Evolutionary conservation across 2,888 invertebrate genomes (phyloP).

Genomic region (Pachliopta kotzebuea): DNA sequence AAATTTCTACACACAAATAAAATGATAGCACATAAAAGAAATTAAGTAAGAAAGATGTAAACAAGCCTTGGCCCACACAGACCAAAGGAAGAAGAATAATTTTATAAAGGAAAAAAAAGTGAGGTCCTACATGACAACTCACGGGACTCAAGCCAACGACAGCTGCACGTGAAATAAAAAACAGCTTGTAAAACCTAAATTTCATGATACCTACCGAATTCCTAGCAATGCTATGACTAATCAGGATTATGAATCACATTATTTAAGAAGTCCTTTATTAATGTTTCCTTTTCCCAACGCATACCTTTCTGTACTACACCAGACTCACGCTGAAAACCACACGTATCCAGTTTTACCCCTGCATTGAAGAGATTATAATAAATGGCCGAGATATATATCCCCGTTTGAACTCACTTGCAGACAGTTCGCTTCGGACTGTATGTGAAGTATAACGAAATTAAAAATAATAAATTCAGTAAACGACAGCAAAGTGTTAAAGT

Average conservation of each 20-base stretch:
- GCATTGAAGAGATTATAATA: slow-evolving; percentile 43
- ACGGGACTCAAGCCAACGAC: too few relatives aligned
- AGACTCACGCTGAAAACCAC: slow-evolving; percentile 38
- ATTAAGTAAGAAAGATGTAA: too few relatives aligned
- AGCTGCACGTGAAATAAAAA: too few relatives aligned
- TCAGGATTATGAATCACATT: slow-evolving; percentile 1
- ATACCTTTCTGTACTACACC: slow-evolving; percentile 30
- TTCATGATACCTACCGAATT: neutral
- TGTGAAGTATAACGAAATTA: slow-evolving; percentile 37
- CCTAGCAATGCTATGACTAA: neutral
- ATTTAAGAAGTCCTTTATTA: slow-evolving; percentile 37
- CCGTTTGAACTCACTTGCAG: slow-evolving; percentile 36
- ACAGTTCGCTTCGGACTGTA: slow-evolving; percentile 46
- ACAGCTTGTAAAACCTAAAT: neutral
- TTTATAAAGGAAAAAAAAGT: too few relatives aligned
- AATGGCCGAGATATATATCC: slow-evolving; percentile 52
- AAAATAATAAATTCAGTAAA: neutral
- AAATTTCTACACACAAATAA: too few relatives aligned
- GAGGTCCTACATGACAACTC: too few relatives aligned
- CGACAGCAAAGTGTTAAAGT: neutral
- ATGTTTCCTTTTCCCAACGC: slow-evolving; percentile 42
- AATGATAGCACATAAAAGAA: too few relatives aligned
- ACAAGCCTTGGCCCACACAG: too few relatives aligned
- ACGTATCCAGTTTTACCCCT: slow-evolving; percentile 46
- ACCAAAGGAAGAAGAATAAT: too few relatives aligned